Base-by-base conservation (phyloP, 2,888 invertebrate species). In the Trichacis sp. region DNA sequence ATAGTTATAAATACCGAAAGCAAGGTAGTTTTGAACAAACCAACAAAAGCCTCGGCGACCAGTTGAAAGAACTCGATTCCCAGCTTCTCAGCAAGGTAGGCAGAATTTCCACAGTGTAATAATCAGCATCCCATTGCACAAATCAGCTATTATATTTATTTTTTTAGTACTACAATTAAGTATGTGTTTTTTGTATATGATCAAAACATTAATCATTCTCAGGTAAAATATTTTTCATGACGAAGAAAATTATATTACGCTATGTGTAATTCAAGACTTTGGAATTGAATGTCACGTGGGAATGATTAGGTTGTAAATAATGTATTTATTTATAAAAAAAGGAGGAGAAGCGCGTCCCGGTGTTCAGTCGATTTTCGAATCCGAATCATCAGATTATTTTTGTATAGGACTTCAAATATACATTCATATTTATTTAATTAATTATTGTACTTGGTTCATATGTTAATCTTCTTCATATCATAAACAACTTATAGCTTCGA, bases 61-160 rank as follows among this genome's bases (percentile, higher is more conserved):
- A 93, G 84, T 87, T 93, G 73, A 93, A 93, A 82, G 93, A 93
- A 84, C 88, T 93, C 74, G 93, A 93, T 85, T 92, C 92, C 68
- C 92, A 93, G 70, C 89, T 92, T 79, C 89, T 91, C 84, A 91
- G 83, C 75, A 83, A 84, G 84, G 84, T 84, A 83, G 76, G 80
- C 74, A 78, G 73, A 78, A 75, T 77, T 69, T 78, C 77, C 73
- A 76, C 73, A 71, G 76, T 74, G 73, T 78, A 77, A 56, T 19
- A 36, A 15, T 14, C 54, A 62, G 52, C 33, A 47, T 20, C 46
- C 17, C 43, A 45, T 45, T 45, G 55, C 9, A 11, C 17, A 8
- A 20, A 49, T 15, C 24, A n/a, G n/a, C n/a, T n/a, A n/a, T n/a
- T n/a, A n/a, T n/a, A n/a, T n/a, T n/a, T n/a, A n/a, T n/a, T n/a